Base-by-base conservation (phyloP, 2,797 vertebrate species). In the Alca torda region DNA sequence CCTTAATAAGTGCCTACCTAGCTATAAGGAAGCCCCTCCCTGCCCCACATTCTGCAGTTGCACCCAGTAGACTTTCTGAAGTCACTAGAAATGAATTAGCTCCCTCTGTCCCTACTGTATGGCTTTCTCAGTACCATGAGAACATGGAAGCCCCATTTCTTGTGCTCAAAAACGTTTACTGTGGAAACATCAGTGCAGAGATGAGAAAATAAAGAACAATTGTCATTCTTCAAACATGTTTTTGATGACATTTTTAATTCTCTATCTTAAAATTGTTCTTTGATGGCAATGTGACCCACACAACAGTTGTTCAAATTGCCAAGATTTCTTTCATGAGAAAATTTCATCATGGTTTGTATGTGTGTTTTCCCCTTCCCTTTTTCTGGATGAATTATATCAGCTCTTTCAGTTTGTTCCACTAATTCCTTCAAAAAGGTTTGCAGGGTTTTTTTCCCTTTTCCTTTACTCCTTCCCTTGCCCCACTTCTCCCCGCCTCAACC, bases 401-500 rank as follows among this genome's bases (percentile, higher is more conserved):
- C 23, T 41, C 78, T 54, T 77, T 24, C 7, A n/a, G 26, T 68
- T 48, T 74, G 16, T 74, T 68, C 23, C 4, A 28, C 3, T 67
- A 50, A 21, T 45, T 84, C 21, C 15, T 79, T 57, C 2, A 1
- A 64, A 83, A 16, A 64, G 6, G 4, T 50, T 68, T 59, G 14
- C 14, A 31, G 46, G 19, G 14, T 3, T 37, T 31, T 84, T 73
- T 82, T 33, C 33, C 7, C 4, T 75, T 79, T 64, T 59, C 16
- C 37, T 83, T 79, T 53, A 46, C 16, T 63, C 25, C 5, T 70
- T 70, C 17, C 21, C 21, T 80, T 76, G 28, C 16, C 17, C 19
- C 16, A 54, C 45, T n/a, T 56, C 2, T 1, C 5, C 6, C 20
- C 0, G 0, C 15, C 35, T 73, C 31, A 89, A 10, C 5, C 26